phyloP scores from a whole-genome alignment of 2,797 vertebrate genomes.

The Cirrhinus molitorella region DNA sequence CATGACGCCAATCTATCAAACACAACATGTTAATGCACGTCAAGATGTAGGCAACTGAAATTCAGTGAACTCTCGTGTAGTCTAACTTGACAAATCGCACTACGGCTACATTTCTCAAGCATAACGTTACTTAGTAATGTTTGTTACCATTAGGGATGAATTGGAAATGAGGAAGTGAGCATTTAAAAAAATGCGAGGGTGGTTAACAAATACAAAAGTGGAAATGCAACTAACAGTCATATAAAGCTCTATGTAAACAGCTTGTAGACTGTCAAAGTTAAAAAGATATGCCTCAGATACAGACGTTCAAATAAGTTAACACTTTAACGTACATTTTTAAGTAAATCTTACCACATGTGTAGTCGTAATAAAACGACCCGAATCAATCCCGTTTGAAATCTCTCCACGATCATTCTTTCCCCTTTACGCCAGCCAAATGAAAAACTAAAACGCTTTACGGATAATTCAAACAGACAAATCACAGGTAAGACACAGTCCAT shows the following conservation, averaged over 20 bases:
- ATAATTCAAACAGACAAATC: background rate
- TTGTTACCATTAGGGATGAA: background rate
- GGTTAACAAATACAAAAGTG: background rate
- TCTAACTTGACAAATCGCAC: background rate
- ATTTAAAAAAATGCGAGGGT: background rate
- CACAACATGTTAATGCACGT: conserved; percentile 11
- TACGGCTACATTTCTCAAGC: background rate
- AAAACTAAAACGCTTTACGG: background rate
- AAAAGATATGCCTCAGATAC: background rate
- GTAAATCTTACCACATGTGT: conserved; percentile 22
- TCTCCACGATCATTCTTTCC: background rate
- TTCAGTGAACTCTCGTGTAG: background rate
- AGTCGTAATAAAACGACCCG: background rate
- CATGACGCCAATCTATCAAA: conserved; percentile 18
- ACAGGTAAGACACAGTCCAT: background rate
- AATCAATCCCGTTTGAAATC: background rate
- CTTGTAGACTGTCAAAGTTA: background rate
- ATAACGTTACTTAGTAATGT: background rate
- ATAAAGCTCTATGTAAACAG: background rate
- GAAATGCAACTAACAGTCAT: background rate
- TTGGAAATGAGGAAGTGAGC: conserved; percentile 24
- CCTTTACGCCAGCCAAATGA: background rate
- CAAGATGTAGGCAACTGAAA: background rate
- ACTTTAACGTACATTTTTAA: background rate
- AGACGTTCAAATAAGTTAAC: background rate